These are phyloP conservation scores for Mycetomoellerius zeteki DNA, from an alignment of 1,140 invertebrate species.

Conservation along the genomic window DNA sequence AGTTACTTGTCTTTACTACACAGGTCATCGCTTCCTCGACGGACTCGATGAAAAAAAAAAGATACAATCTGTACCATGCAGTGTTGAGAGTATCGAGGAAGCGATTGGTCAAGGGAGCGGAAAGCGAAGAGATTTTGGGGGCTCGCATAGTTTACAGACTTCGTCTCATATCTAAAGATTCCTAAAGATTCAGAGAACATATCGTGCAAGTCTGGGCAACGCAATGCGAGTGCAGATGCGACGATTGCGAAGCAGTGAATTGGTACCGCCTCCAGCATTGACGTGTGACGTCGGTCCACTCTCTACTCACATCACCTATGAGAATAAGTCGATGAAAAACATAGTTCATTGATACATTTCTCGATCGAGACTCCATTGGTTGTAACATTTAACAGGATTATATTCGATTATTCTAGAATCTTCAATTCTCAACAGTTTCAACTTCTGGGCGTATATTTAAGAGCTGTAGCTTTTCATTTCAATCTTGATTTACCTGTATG, in stretches of 20 bases:
- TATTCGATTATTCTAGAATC: background rate
- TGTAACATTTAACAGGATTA: background rate
- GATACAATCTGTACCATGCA: background rate
- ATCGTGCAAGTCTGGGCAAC: conserved; percentile 87
- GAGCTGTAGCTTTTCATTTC: too few species aligned
- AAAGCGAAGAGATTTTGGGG: background rate
- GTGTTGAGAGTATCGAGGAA: background rate
- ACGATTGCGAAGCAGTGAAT: conserved; percentile 77
- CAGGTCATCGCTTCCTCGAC: conserved; percentile 1
- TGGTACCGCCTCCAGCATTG: conserved; percentile 77
- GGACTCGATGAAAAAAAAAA: background rate
- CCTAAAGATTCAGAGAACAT: conserved; percentile 87
- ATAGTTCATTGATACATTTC: too few species aligned
- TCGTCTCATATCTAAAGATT: background rate
- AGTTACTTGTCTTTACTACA: conserved; percentile 4
- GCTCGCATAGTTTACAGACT: background rate
- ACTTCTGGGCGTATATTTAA: background rate
- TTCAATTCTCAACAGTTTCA: background rate
- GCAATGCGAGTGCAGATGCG: conserved; percentile 83
- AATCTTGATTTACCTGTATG: background rate
- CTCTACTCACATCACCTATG: conserved; percentile 89
- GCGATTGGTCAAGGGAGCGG: background rate
- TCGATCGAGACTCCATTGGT: too few species aligned
- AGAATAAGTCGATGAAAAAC: conserved; percentile 60
- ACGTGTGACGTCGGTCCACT: conserved; percentile 84